Conservation (phyloP, 2,888 invertebrate genomes). For the Xestia c-nigrum region DNA sequence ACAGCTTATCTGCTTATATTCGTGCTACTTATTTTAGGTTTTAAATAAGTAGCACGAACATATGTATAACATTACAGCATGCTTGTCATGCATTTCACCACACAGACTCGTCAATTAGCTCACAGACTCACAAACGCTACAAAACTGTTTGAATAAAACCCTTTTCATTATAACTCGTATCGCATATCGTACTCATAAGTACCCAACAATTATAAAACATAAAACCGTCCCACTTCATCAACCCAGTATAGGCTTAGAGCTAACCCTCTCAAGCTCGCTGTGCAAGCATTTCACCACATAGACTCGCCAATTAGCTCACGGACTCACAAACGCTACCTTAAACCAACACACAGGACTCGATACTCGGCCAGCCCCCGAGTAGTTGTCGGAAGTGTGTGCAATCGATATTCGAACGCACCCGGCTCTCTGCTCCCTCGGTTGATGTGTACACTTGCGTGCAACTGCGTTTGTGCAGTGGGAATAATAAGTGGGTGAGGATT, state of each 20-base stretch:
- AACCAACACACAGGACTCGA: conserved; percentile 20
- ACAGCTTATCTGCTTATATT: too few species aligned
- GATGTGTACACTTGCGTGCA: conserved; percentile 48
- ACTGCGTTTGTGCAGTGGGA: conserved; percentile 7
- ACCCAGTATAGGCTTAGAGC: background rate
- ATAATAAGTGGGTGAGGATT: background rate
- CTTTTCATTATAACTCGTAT: background rate
- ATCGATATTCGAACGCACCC: conserved; percentile 74
- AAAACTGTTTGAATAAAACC: background rate
- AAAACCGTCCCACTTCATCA: background rate
- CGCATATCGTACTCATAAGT: background rate
- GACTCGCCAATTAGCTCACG: conserved; percentile 20
- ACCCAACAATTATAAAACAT: background rate
- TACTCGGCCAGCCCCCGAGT: conserved; percentile 25
- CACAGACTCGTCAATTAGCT: conserved; percentile 23
- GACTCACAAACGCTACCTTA: conserved; percentile 26
- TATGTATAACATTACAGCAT: too few species aligned
- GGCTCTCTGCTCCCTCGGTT: conserved; percentile 41
- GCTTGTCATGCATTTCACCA: conserved; percentile 22
- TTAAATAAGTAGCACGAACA: too few species aligned
- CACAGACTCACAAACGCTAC: conserved; percentile 18
- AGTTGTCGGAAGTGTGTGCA: conserved; percentile 76
- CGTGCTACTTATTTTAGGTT: too few species aligned
- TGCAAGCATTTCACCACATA: conserved; percentile 28
- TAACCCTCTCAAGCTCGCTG: conserved; percentile 13